Evolutionary conservation across 1,140 invertebrate genomes (phyloP).

Genomic region (Microvelia longipes): DNA sequence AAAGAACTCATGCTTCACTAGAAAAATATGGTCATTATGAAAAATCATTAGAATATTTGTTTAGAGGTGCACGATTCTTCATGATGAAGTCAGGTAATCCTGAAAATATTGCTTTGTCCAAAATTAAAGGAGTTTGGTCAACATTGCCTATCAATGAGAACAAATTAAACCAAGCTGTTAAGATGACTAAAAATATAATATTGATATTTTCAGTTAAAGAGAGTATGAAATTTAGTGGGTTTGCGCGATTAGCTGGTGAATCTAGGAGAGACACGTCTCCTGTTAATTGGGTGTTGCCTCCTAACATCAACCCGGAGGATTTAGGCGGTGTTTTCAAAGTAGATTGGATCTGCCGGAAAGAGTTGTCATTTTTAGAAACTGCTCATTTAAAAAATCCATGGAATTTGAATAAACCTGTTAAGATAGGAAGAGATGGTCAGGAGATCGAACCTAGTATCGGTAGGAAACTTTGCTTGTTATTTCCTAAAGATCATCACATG

Average conservation of each 20-base stretch:
- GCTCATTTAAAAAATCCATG: slow-evolving; percentile 90
- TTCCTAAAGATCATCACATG: slow-evolving; percentile 82
- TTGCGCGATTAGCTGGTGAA: slow-evolving; percentile 73
- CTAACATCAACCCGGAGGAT: slow-evolving; percentile 78
- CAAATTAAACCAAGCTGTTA: slow-evolving; percentile 86
- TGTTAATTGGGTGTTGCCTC: slow-evolving; percentile 90
- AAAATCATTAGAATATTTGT: slow-evolving; percentile 85
- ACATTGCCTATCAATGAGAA: slow-evolving; percentile 93
- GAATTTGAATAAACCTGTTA: slow-evolving; percentile 97
- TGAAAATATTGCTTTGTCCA: slow-evolving; percentile 88
- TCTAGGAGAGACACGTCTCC: slow-evolving; percentile 75
- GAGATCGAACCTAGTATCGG: slow-evolving; percentile 92
- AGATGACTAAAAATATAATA: slow-evolving; percentile 82
- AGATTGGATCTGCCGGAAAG: slow-evolving; percentile 92
- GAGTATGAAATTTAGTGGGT: slow-evolving; percentile 85
- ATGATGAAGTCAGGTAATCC: slow-evolving; percentile 96
- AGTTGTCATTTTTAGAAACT: slow-evolving; percentile 81
- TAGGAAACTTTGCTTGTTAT: slow-evolving; percentile 83
- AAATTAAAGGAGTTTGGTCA: slow-evolving; percentile 93
- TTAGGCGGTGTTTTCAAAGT: slow-evolving; percentile 89
- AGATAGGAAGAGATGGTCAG: slow-evolving; percentile 96
- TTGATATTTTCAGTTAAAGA: slow-evolving; percentile 95
- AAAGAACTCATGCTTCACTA: slow-evolving; percentile 37
- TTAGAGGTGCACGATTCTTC: slow-evolving; percentile 88
- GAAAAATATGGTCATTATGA: slow-evolving; percentile 66